phyloP scores from a whole-genome alignment of 2,888 invertebrate genomes.

The Sipunculus nudus region DNA sequence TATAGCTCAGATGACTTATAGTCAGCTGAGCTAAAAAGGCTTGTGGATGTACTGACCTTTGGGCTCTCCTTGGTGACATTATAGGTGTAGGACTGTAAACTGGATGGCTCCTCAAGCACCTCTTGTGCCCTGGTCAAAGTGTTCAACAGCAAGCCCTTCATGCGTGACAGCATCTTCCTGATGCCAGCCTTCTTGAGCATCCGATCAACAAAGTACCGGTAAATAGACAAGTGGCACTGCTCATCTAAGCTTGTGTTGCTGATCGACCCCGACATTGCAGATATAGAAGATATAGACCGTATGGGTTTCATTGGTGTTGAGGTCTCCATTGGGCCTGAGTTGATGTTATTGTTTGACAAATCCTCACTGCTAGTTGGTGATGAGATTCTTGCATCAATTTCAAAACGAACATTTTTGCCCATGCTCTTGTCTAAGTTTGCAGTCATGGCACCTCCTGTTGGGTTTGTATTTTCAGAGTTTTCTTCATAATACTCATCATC shows the following conservation, averaged over 20 bases:
- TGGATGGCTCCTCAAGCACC: too few species aligned
- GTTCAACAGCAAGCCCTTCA: conserved; percentile 70
- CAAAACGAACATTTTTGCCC: conserved; percentile 5
- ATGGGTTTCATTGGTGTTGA: conserved; percentile 45
- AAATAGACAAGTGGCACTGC: conserved; percentile 48
- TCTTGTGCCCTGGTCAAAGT: conserved; percentile 60
- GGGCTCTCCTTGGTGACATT: too few species aligned
- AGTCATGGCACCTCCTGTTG: conserved; percentile 29
- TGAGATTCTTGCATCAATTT: not conserved
- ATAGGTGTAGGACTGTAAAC: too few species aligned
- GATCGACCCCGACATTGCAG: conserved; percentile 50
- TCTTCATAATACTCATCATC: conserved; percentile 13
- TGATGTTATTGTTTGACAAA: not conserved
- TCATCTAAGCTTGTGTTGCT: conserved; percentile 59
- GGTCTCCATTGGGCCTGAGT: conserved; percentile 26
- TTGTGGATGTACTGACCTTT: too few species aligned
- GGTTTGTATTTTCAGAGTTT: conserved; percentile 5
- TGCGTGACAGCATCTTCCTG: conserved; percentile 75
- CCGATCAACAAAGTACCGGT: conserved; percentile 83
- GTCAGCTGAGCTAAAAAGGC: too few species aligned
- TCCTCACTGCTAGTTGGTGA: not conserved
- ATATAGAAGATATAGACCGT: conserved; percentile 1
- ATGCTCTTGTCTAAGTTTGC: not conserved
- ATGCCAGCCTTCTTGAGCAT: conserved; percentile 87
- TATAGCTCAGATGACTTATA: too few species aligned